phyloP scores from a whole-genome alignment of 2,797 vertebrate species.

The Cryptoblepharus egeriae region DNA sequence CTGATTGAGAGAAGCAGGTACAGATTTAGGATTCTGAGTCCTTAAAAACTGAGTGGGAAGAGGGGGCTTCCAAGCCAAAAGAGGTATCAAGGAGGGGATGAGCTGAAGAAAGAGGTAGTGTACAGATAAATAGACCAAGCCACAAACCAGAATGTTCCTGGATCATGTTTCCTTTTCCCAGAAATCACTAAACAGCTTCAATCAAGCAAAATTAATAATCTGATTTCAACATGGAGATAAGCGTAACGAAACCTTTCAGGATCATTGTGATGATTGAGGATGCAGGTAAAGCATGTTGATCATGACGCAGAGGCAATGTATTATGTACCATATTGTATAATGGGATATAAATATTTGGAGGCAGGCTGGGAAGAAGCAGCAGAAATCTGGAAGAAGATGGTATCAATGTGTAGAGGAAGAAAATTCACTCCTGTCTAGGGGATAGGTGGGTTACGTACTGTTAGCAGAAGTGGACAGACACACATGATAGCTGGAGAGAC shows the following conservation, averaged over 20 bases:
- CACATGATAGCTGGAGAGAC: not conserved
- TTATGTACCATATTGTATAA: too few species aligned
- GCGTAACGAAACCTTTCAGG: not conserved
- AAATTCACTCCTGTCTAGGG: not conserved
- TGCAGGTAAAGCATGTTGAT: not conserved
- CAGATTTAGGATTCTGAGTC: too few species aligned
- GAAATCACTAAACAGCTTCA: not conserved
- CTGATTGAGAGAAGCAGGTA: not conserved
- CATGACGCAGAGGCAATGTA: not conserved
- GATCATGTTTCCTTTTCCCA: not conserved
- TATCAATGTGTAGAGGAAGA: not conserved
- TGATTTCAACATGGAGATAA: not conserved
- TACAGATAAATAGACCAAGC: not conserved
- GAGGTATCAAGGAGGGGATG: not conserved
- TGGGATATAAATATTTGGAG: too few species aligned
- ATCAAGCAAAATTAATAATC: not conserved
- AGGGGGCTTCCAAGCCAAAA: not conserved
- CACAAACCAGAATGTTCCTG: not conserved
- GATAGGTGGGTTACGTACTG: not conserved
- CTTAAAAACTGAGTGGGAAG: not conserved
- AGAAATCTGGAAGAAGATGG: not conserved
- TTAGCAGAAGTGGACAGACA: not conserved
- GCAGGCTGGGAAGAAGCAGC: not conserved
- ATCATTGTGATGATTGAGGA: not conserved
- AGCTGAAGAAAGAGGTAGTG: not conserved